A percentile compares a stretch with the other conserved stretches of the same genome.
These are phyloP conservation scores for Protobothrops mucrosquamatus DNA, from an alignment of 2,113 vertebrate genomes.

Conservation along the genomic window DNA sequence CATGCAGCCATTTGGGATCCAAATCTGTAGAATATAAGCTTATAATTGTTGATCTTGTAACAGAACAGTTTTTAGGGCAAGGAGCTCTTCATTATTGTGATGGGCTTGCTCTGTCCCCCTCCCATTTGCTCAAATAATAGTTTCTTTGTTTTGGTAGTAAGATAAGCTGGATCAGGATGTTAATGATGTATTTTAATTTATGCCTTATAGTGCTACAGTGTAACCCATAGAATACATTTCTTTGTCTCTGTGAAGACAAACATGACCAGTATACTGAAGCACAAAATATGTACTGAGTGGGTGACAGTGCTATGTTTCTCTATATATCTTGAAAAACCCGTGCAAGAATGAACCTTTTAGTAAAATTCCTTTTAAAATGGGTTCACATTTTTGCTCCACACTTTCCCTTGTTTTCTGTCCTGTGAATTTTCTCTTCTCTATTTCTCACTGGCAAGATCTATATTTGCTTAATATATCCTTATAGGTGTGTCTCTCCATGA, in stretches of 20 bases:
- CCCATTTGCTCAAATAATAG: conserved; percentile 67
- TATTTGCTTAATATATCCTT: background rate
- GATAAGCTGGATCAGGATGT: conserved; percentile 70
- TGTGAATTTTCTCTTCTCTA: background rate
- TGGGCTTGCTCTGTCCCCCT: conserved; percentile 50
- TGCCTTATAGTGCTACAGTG: conserved; percentile 66
- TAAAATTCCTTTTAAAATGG: conserved; percentile 12
- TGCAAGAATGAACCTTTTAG: conserved; percentile 15
- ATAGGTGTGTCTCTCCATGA: background rate
- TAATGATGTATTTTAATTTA: conserved; percentile 73
- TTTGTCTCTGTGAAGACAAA: conserved; percentile 66
- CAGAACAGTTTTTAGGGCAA: conserved; percentile 64
- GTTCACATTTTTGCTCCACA: conserved; percentile 7
- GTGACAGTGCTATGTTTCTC: conserved; percentile 56
- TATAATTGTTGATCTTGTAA: conserved; percentile 65
- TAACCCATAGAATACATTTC: conserved; percentile 56
- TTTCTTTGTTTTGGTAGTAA: conserved; percentile 65
- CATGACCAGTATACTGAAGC: conserved; percentile 46
- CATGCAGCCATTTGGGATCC: conserved; percentile 74
- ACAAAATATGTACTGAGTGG: conserved; percentile 59
- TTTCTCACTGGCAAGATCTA: background rate
- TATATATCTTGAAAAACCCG: conserved; percentile 8
- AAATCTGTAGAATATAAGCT: conserved; percentile 68
- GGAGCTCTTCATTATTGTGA: conserved; percentile 69
- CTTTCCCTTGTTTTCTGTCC: background rate